Evolutionary conservation across 2,113 vertebrate genomes (phyloP).

Genomic region (Carlito syrichta): DNA sequence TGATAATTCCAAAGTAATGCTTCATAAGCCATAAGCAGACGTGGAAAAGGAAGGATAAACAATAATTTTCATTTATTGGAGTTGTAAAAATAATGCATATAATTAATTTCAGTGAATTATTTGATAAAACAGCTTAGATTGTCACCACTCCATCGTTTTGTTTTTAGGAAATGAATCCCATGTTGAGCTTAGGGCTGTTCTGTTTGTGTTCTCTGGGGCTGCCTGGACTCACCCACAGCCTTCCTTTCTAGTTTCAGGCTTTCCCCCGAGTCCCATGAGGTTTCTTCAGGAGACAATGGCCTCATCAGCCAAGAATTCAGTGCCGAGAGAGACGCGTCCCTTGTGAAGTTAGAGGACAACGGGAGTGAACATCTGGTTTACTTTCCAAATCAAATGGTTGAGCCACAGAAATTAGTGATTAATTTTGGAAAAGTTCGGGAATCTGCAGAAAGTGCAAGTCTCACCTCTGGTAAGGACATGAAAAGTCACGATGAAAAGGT

Average conservation of each 20-base stretch:
- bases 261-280: not conserved
- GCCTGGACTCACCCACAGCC: not conserved
- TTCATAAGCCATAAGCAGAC: not conserved
- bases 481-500: not conserved
- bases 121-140: not conserved
- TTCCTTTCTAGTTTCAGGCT: slow-evolving; percentile 24
- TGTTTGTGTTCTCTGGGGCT: not conserved
- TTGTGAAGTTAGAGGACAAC: not conserved
- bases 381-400: not conserved
- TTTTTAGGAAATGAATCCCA: not conserved
- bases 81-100: not conserved
- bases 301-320: not conserved
- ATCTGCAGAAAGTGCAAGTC: not conserved
- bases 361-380: slow-evolving; percentile 6
- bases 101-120: not conserved
- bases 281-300: not conserved
- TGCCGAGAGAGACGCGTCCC: not conserved
- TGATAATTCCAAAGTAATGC: not conserved
- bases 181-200: not conserved
- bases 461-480: slow-evolving; percentile 66
- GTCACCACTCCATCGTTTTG: not conserved
- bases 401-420: not conserved
- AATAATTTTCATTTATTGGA: not conserved
- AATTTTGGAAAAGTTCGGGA: not conserved
- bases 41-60: not conserved